Base-by-base conservation (phyloP, 2,113 vertebrate species). In the Nibea albiflora region DNA sequence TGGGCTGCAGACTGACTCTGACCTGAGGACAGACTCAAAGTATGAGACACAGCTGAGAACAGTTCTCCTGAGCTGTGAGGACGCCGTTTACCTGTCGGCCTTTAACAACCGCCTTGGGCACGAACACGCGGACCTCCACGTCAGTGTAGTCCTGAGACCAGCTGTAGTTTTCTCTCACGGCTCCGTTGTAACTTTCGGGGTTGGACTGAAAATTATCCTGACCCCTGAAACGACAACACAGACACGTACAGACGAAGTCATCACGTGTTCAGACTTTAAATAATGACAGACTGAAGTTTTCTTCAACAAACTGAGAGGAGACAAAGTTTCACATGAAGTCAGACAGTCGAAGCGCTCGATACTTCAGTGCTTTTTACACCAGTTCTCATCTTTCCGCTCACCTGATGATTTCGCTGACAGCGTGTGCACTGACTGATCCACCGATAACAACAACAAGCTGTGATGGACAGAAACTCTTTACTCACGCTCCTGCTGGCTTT, bases 161-260 rank as follows among this genome's bases (percentile, higher is more conserved):
- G 85, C 84, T 89, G 84, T 93, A 93, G 74, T 82, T 92, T 14
- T 93, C 91, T 50, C 89, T 85, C 69, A 91, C 94, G 0, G 98
- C 98, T 7, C 98, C 98, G 0, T 99, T 99, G 91, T 99, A 99
- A 85, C 97, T 99, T 90, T 99, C 98, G 0, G 97, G 94, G 73
- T 97, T 94, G 8, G 91, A 92, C 95, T 98, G 97, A 85, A 94
- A 96, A 71, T 86, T 90, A 39, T 94, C 92, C 90, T 96, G 96
- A 62, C 1, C 9, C 42, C 92, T 98, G 88, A 83, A 49, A 83
- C 39, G 69, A 35, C 54, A 74, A 28, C 16, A 53, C 11, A 20
- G 1, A 26, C 22, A 15, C 35, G 35, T 0, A 4, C 28, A 31
- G 28, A 31, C 0, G 28, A 35, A 35, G 8, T 35, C 35, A 35